Evolutionary conservation across 2,888 invertebrate species (phyloP).

Genomic region (Tinea semifulvella): DNA sequence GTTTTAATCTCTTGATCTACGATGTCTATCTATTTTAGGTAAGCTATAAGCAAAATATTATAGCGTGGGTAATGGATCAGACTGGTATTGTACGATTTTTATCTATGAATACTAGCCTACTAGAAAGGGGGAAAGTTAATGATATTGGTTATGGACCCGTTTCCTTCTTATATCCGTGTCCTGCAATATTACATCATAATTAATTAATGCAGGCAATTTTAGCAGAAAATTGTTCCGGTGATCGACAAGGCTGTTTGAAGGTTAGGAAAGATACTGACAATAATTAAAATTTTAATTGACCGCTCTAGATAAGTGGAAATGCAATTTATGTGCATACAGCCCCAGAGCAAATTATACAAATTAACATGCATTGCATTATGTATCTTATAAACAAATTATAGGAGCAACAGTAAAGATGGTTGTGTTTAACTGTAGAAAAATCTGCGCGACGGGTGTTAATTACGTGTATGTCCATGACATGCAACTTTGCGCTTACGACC

Average conservation of each 20-base stretch:
- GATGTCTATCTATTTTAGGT: too few species aligned
- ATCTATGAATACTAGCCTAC: too few species aligned
- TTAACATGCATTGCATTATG: neutral
- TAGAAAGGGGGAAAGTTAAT: too few species aligned
- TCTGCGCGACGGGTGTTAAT: slow-evolving; percentile 3
- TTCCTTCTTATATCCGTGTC: too few species aligned
- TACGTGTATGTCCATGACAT: slow-evolving; percentile 5
- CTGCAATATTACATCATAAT: neutral
- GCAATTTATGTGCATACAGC: slow-evolving; percentile 2
- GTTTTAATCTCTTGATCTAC: too few species aligned
- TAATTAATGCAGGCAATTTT: neutral
- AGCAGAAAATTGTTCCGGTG: slow-evolving; percentile 21
- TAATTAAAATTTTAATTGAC: slow-evolving; percentile 8
- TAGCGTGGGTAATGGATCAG: too few species aligned
- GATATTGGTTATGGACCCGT: too few species aligned
- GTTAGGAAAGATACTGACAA: slow-evolving; percentile 28
- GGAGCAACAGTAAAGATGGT: neutral
- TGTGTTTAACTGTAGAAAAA: neutral
- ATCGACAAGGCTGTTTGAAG: slow-evolving; percentile 40
- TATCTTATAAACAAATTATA: neutral
- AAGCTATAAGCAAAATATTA: too few species aligned
- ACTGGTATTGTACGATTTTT: too few species aligned
- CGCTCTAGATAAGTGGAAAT: slow-evolving; percentile 12
- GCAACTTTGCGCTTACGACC: slow-evolving; percentile 4
- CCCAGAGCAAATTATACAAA: neutral